Evolutionary conservation across 2,888 invertebrate species (phyloP).

Genomic region (Tyria jacobaeae): DNA sequence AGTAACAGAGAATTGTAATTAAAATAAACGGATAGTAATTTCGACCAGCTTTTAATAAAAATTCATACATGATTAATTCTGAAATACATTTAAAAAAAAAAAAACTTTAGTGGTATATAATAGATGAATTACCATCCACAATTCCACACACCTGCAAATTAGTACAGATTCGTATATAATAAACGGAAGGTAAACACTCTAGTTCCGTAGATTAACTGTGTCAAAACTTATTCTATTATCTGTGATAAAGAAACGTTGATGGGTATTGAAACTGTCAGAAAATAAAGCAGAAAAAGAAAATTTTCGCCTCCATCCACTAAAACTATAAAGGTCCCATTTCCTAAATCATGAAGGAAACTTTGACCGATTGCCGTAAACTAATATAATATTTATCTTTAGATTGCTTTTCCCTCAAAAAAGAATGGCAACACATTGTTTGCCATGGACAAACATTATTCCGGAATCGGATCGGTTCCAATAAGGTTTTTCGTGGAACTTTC

Average conservation of each 20-base stretch:
- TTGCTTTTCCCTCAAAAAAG: conserved; percentile 58
- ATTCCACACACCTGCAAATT: neutral
- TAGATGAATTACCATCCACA: no score
- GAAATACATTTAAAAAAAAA: neutral
- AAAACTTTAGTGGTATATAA: no score
- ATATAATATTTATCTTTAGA: conserved; percentile 63
- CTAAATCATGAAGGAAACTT: conserved; percentile 56
- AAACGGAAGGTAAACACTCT: conserved; percentile 24
- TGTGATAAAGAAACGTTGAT: conserved; percentile 42
- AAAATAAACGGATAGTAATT: neutral
- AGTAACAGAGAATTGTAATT: no score
- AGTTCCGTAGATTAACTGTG: conserved; percentile 32
- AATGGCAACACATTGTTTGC: conserved; percentile 59
- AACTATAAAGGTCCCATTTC: conserved; percentile 53
- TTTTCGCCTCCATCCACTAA: conserved; percentile 44
- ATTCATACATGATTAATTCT: no score
- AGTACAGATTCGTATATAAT: conserved; percentile 7
- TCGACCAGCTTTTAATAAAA: neutral
- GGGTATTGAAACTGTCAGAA: conserved; percentile 29
- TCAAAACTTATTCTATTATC: conserved; percentile 45
- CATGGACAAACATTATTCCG: conserved; percentile 55
- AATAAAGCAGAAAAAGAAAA: conserved; percentile 30
- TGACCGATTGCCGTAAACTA: conserved; percentile 59
- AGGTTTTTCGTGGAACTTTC: conserved; percentile 42
- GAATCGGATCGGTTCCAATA: conserved; percentile 54